Conservation (phyloP, 2,797 vertebrate genomes). For the Anomalospiza imberbis region DNA sequence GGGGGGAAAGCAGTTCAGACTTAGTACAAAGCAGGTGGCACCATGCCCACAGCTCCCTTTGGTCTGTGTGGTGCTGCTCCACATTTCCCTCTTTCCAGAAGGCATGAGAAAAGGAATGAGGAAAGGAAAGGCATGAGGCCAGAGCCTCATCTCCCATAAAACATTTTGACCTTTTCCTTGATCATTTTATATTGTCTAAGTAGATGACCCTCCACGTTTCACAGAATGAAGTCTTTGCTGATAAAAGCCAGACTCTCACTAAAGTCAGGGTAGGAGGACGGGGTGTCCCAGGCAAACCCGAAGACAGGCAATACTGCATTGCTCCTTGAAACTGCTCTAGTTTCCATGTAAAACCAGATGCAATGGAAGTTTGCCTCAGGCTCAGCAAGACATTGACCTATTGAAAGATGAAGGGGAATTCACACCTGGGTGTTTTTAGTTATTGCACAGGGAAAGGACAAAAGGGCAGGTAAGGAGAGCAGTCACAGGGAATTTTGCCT, state of each 20-base stretch:
- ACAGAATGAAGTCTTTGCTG: background rate
- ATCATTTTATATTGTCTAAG: background rate
- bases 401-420: background rate
- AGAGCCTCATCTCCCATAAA: background rate
- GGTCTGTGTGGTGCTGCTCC: background rate
- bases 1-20: background rate
- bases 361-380: background rate
- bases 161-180: background rate
- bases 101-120: too few species aligned
- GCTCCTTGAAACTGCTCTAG: background rate
- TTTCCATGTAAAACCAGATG: background rate
- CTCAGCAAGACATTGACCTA: background rate
- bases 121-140: background rate
- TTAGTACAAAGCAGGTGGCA: background rate
- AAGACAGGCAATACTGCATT: accelerated
- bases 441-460: background rate
- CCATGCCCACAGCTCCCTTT: accelerated
- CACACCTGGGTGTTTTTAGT: background rate
- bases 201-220: background rate
- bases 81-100: background rate
- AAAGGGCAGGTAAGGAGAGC: background rate
- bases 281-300: background rate
- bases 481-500: background rate
- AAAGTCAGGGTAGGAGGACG: background rate
- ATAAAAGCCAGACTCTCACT: background rate